These are phyloP conservation scores for Microcebus ravelobensis DNA, from an alignment of 2,113 vertebrate species.

Conservation along the genomic window DNA sequence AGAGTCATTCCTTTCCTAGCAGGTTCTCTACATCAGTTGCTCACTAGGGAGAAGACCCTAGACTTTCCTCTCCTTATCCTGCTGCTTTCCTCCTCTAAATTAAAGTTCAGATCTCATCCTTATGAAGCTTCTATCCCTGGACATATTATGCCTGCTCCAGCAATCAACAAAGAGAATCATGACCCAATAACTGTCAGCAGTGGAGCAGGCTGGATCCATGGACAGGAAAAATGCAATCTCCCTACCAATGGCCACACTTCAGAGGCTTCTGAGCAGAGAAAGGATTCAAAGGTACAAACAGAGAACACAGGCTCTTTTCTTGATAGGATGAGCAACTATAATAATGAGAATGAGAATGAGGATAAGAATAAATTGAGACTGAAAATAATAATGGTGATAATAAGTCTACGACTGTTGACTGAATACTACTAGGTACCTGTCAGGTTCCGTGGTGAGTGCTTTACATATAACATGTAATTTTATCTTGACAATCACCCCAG, in stretches of 20 bases:
- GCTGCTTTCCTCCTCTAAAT: background rate
- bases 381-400: background rate
- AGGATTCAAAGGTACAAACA: background rate
- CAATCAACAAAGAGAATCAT: conserved; percentile 13
- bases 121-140: background rate
- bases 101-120: background rate
- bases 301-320: background rate
- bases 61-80: background rate
- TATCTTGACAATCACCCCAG: background rate
- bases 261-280: conserved; percentile 17
- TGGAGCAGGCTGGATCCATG: background rate
- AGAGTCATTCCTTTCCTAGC: background rate
- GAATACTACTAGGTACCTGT: background rate
- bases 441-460: background rate
- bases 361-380: background rate
- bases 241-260: background rate
- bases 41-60: background rate
- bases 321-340: background rate
- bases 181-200: background rate
- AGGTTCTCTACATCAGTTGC: background rate
- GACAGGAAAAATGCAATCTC: background rate
- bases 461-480: background rate
- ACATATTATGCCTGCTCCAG: background rate
- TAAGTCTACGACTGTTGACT: background rate
- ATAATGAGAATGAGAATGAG: too few species aligned